These are phyloP conservation scores for Hirtodrosophila confusa DNA, from an alignment of 2,888 invertebrate species.

Conservation along the genomic window DNA sequence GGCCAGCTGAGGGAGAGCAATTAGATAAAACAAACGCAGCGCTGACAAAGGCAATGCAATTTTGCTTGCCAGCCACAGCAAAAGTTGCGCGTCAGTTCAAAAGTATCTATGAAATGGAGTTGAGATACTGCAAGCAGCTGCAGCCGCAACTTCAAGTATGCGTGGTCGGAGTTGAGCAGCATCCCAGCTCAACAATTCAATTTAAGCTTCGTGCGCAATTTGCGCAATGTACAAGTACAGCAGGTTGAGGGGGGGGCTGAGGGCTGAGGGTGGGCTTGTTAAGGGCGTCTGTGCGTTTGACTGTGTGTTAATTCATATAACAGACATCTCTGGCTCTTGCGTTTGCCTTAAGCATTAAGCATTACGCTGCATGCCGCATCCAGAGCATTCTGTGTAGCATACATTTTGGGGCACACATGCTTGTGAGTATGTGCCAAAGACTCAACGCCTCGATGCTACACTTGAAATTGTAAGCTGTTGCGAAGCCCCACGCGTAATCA, in stretches of 20 bases:
- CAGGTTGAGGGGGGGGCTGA: not conserved
- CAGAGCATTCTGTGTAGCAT: slow-evolving; percentile 27
- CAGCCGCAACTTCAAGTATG: slow-evolving; percentile 71
- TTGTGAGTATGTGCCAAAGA: not conserved
- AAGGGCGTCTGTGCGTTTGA: slow-evolving; percentile 50
- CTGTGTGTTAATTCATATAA: slow-evolving; percentile 75
- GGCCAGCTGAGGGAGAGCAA: slow-evolving; percentile 45
- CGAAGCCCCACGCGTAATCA: slow-evolving; percentile 22
- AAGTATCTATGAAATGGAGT: slow-evolving; percentile 74
- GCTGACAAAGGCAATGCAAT: slow-evolving; percentile 80
- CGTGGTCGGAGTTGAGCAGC: slow-evolving; percentile 49
- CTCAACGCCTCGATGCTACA: slow-evolving; percentile 25
- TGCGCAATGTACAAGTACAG: slow-evolving; percentile 56
- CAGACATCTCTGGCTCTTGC: slow-evolving; percentile 54
- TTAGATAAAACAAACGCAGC: slow-evolving; percentile 79
- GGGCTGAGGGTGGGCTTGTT: slow-evolving; percentile 1
- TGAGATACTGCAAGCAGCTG: slow-evolving; percentile 47
- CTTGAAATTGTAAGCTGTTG: slow-evolving; percentile 22
- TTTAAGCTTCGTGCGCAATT: slow-evolving; percentile 79
- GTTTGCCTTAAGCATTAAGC: slow-evolving; percentile 39
- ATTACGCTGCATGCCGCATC: slow-evolving; percentile 18
- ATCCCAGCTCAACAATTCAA: slow-evolving; percentile 68
- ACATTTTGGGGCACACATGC: slow-evolving; percentile 22
- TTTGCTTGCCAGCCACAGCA: slow-evolving; percentile 72
- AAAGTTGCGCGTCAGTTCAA: slow-evolving; percentile 69